These are phyloP conservation scores for Dascyllus trimaculatus DNA, from an alignment of 2,113 vertebrate genomes.

Conservation along the genomic window DNA sequence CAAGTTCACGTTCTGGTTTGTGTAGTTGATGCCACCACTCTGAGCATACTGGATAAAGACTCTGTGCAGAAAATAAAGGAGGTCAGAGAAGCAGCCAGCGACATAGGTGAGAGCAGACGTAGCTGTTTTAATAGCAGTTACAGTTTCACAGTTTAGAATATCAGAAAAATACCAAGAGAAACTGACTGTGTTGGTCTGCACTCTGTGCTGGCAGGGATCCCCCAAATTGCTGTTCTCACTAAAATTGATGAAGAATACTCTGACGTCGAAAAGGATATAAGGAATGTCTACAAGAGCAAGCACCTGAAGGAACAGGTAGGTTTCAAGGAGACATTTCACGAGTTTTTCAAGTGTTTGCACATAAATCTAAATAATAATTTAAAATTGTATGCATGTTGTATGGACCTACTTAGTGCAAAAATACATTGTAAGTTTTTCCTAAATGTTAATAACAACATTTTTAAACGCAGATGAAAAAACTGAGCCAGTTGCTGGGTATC, in stretches of 20 bases:
- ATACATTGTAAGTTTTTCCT: not conserved
- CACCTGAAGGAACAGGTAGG: not conserved
- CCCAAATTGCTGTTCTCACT: not conserved
- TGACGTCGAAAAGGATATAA: not conserved
- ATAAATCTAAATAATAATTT: too few species aligned
- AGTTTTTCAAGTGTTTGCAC: too few species aligned
- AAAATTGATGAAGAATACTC: not conserved
- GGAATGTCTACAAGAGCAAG: not conserved
- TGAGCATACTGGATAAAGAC: not conserved
- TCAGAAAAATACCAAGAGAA: not conserved
- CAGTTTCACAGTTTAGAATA: not conserved
- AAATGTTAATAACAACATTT: not conserved
- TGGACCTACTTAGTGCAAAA: too few species aligned
- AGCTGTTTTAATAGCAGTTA: not conserved
- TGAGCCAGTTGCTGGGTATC: conserved; percentile 9
- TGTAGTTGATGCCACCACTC: not conserved
- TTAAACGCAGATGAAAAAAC: not conserved
- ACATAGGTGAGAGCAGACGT: not conserved
- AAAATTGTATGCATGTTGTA: too few species aligned
- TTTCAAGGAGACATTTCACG: too few species aligned
- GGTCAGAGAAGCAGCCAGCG: not conserved
- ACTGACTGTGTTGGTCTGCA: not conserved
- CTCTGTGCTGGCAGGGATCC: not conserved
- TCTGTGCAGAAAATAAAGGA: not conserved
- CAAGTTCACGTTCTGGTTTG: not conserved